A percentile compares a stretch with the other conserved stretches of the same genome.
These are phyloP conservation scores for Passerina amoena DNA, from an alignment of 2,113 vertebrate genomes.

Conservation along the genomic window DNA sequence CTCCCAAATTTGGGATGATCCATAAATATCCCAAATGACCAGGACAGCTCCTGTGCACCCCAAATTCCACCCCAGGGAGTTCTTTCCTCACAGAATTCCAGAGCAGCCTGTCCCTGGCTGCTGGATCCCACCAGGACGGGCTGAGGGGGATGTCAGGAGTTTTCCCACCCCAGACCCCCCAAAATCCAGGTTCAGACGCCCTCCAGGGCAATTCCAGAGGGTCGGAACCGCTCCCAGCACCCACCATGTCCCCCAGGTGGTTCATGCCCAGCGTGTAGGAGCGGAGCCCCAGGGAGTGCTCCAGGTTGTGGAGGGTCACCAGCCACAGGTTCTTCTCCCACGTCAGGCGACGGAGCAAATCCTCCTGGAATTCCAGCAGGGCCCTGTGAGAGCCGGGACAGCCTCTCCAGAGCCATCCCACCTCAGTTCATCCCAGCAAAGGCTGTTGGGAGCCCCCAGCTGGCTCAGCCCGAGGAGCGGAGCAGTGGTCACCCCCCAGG, in stretches of 20 bases:
- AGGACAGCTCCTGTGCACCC: rapidly evolving
- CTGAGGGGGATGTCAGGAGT: rapidly evolving
- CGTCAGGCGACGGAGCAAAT: slow-evolving; percentile 61
- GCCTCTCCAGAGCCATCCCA: rapidly evolving
- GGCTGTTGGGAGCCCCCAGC: rapidly evolving
- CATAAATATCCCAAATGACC: neutral
- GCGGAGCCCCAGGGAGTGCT: slow-evolving; percentile 76
- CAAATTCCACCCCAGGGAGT: rapidly evolving
- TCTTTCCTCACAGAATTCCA: neutral
- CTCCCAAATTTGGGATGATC: rapidly evolving
- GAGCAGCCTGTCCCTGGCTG: neutral
- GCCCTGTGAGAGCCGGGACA: rapidly evolving
- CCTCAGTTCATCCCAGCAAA: neutral
- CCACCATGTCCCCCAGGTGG: slow-evolving; percentile 86
- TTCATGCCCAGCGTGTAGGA: slow-evolving; percentile 83
- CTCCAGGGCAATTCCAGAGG: rapidly evolving
- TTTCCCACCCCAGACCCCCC: rapidly evolving
- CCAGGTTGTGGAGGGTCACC: slow-evolving; percentile 81
- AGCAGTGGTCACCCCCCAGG: rapidly evolving
- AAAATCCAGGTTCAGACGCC: rapidly evolving
- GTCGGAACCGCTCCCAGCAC: neutral
- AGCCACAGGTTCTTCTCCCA: slow-evolving; percentile 83
- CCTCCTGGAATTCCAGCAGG: slow-evolving; percentile 50
- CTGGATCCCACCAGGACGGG: rapidly evolving
- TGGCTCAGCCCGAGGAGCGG: rapidly evolving